Percentiles rank a stretch among this genome's conserved stretches.
These are phyloP conservation scores for Patella pellucida DNA, from an alignment of 2,888 invertebrate species.

Conservation along the genomic window DNA sequence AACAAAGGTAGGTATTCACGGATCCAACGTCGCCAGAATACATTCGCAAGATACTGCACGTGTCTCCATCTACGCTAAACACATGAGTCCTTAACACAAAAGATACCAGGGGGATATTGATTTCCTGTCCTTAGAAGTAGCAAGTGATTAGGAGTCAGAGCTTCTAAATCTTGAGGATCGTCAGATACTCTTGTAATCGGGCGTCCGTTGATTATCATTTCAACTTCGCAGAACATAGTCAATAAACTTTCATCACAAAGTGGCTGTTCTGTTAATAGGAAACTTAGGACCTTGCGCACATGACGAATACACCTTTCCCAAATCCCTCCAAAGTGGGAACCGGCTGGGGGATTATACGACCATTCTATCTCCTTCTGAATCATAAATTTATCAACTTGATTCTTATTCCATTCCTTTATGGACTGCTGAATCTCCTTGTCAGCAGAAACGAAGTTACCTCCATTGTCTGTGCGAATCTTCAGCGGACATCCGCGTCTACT, in stretches of 20 bases:
- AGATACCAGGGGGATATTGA: constrained; percentile 28
- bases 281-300: constrained; percentile 24
- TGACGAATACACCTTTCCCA: constrained; percentile 37
- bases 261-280: constrained; percentile 22
- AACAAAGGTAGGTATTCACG: constrained; percentile 27
- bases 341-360: constrained; percentile 33
- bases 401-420: constrained; percentile 16
- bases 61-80: constrained; percentile 34
- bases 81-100: constrained; percentile 29
- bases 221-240: constrained; percentile 32
- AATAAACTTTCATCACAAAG: constrained; percentile 26
- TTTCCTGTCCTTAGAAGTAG: constrained; percentile 17
- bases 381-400: constrained; percentile 23
- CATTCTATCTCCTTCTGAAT: constrained; percentile 29
- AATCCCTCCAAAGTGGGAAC: constrained; percentile 33
- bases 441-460: constrained; percentile 25
- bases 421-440: not conserved
- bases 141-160: constrained; percentile 33
- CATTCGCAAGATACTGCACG: constrained; percentile 34
- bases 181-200: constrained; percentile 25
- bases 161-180: constrained; percentile 22
- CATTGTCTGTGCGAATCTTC: constrained; percentile 28
- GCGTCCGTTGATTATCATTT: constrained; percentile 30
- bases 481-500: constrained; percentile 19
- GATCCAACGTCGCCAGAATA: constrained; percentile 30